phyloP scores from a whole-genome alignment of 2,113 vertebrate species.

The Myocastor coypus region DNA sequence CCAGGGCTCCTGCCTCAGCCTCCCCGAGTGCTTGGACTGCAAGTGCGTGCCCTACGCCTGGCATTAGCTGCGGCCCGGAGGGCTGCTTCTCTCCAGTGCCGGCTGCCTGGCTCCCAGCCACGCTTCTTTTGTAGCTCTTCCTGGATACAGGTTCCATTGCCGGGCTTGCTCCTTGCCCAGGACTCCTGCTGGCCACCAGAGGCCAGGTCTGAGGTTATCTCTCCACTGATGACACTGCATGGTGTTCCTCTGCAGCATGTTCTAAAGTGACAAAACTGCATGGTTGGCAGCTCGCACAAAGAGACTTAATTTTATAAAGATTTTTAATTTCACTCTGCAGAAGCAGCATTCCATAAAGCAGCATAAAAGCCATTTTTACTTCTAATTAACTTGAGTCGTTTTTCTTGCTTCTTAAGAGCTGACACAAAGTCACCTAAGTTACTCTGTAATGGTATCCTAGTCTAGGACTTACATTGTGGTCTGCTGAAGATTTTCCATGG shows the following conservation, averaged over 20 bases:
- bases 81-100: not conserved
- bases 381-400: constrained; percentile 67
- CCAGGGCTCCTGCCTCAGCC: not conserved
- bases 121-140: not conserved
- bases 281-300: constrained; percentile 57
- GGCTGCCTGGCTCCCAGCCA: not conserved
- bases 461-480: constrained; percentile 15
- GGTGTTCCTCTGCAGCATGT: constrained; percentile 29
- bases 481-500: constrained; percentile 11
- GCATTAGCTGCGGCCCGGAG: not conserved
- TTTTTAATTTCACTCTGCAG: constrained; percentile 61
- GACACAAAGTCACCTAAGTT: constrained; percentile 47
- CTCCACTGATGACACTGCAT: constrained; percentile 5
- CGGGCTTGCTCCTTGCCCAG: not conserved
- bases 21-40: not conserved
- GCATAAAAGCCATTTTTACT: constrained; percentile 67
- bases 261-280: constrained; percentile 70
- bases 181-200: not conserved
- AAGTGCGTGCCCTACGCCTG: not conserved
- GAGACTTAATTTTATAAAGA: constrained; percentile 73
- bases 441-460: not conserved
- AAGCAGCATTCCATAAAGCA: constrained; percentile 61
- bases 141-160: not conserved
- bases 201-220: not conserved
- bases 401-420: constrained; percentile 64